phyloP scores from a whole-genome alignment of 2,113 vertebrate genomes.

The Chloropsis hardwickii region DNA sequence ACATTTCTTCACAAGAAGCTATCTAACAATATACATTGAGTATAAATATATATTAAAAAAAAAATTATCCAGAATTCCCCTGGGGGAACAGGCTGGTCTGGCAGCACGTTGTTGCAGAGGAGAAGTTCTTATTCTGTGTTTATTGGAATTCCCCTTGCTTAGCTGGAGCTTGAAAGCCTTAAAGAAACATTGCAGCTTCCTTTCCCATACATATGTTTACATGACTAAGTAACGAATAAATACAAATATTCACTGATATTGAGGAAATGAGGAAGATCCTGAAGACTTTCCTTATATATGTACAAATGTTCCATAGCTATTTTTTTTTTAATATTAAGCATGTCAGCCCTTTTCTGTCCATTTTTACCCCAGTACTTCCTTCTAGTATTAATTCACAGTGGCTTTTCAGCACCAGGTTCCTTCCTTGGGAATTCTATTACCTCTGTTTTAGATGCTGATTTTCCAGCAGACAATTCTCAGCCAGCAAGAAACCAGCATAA shows the following conservation, averaged over 20 bases:
- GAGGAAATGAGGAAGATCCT: neutral
- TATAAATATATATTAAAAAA: too few relatives aligned
- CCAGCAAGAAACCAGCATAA: neutral
- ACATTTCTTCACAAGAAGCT: neutral
- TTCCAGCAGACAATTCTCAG: neutral
- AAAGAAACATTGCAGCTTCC: fast-evolving
- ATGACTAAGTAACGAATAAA: neutral
- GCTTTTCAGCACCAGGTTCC: neutral
- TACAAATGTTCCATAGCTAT: neutral
- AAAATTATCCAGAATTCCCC: neutral
- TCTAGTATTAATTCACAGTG: neutral
- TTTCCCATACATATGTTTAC: neutral
- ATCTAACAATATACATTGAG: neutral
- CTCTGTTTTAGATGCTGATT: neutral
- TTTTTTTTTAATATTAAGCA: neutral
- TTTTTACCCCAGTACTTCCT: fast-evolving
- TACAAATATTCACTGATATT: neutral
- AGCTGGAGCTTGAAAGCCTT: neutral
- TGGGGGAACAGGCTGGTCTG: neutral
- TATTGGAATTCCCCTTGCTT: fast-evolving
- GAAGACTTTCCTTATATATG: neutral
- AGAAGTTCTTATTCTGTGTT: neutral
- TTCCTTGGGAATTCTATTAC: neutral
- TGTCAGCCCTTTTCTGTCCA: neutral
- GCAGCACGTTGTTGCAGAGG: fast-evolving